Evolutionary conservation across 2,797 vertebrate species (phyloP), one percentile per base, ranked within the genome.

Genomic region (Eupleurogrammus muticus): DNA sequence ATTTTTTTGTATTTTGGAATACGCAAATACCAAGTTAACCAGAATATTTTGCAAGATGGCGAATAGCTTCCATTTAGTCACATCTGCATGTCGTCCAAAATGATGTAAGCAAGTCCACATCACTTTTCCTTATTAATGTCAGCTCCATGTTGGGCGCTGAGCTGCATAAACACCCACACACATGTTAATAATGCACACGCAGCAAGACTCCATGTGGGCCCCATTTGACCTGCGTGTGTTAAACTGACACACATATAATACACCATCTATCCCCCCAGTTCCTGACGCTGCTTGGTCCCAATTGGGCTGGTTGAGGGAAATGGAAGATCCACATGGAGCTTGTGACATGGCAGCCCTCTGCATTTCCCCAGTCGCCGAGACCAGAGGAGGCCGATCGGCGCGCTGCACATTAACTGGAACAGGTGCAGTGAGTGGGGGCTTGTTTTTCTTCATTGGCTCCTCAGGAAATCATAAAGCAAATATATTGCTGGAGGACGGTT

Each of bases 401-500:
- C 74, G 49, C 75, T 73, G 84, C 87, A 90, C 92, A 87, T 94
- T 92, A 93, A 94, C 93, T 91, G 86, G 82, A 94, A 90, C 95
- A 97, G 95, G 96, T 97, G 95, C 92, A 91, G 78, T 81, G 81
- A 82, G 52, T 48, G 48, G 59, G 53, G 55, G 64, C 66, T 76
- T 91, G 89, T 93, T 94, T 95, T 95, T 88, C 93, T 95, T 94
- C 91, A 87, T 92, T 75, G 83, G 89, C 87, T 95, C 88, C 87
- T 86, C 91, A 95, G 95, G 93, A 96, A 96, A 95, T 94, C 95
- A 95, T 95, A 95, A 96, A 95, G 90, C 92, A 96, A 95, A 96
- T 93, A 94, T 94, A 94, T 94, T 90, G 88, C 93, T 88, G 91
- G 86, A 93, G 90, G 94, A 92, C 87, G 90, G 86, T 94, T 96